Base-by-base conservation (phyloP, 1,140 invertebrate genomes). In the Grapholita molesta region DNA sequence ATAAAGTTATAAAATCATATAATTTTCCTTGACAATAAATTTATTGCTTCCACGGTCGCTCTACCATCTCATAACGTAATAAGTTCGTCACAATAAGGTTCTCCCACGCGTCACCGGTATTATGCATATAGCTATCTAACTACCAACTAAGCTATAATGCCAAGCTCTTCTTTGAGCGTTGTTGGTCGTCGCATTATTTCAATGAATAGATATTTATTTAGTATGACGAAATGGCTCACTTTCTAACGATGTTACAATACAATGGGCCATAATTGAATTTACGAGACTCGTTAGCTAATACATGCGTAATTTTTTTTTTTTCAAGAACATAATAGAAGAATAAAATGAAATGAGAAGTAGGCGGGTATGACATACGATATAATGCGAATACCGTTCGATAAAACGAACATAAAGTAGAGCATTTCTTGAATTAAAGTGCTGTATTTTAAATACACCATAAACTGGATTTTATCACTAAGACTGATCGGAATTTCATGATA, bases 31-130 rank as follows among this genome's bases (percentile, higher is more conserved):
- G 42, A 21, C 42, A 48, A 48, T 48, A 48, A 48, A 21, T 7
- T 48, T 21, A 21, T 48, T 48, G 18, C n/a, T 48, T 48, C 42
- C 42, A 18, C 42, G 15, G 9, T 18, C 55, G 15, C n/a, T 61
- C 21, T 9, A 42, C 64, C 7, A 66, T n/a, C 32, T 12, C 57
- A 32, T 64, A 72, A 30, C 32, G 52, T 24, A 69, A 67, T 69
- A 69, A 48, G 23, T 35, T 35, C 33, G 15, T 42, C 57, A 82
- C 76, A 85, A 82, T 80, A 75, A 69, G 48, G 71, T 77, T 86
- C 78, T 86, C 83, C 84, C 78, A 85, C 82, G 82, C 80, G 74
- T 74, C 75, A 74, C 71, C 72, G 68, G 70, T 67, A 73, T 75
- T 74, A 73, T 76, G 76, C 74, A 69, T 70, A 72, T 55, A 12